Conservation (phyloP, 2,888 invertebrate species). For the Gortyna flavago region DNA sequence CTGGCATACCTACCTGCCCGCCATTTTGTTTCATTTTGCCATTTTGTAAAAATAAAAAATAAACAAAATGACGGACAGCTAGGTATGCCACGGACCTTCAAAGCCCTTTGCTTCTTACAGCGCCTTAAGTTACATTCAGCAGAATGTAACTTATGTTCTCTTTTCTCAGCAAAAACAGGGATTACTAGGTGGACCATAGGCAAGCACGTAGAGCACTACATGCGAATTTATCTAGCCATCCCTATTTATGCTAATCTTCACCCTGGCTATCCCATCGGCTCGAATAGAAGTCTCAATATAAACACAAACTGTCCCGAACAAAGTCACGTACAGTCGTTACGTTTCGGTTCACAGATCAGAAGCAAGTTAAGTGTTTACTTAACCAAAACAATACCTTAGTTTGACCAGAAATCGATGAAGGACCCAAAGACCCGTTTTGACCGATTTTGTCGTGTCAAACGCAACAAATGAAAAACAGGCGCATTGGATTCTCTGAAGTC, state of each 20-base stretch:
- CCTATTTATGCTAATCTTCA: slow-evolving; percentile 36
- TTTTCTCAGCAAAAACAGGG: background rate
- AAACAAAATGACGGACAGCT: too few relatives aligned
- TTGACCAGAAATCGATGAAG: slow-evolving; percentile 37
- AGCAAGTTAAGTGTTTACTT: slow-evolving; percentile 26
- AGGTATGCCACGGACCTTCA: too few relatives aligned
- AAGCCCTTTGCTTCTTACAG: too few relatives aligned
- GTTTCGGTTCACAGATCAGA: slow-evolving; percentile 49
- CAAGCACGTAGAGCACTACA: background rate
- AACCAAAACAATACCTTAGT: slow-evolving; percentile 40
- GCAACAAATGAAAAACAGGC: slow-evolving; percentile 27
- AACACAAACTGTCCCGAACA: slow-evolving; percentile 52
- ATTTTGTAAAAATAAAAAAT: too few relatives aligned
- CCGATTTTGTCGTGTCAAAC: slow-evolving; percentile 40
- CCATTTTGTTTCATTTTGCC: too few relatives aligned
- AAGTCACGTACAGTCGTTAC: slow-evolving; percentile 46
- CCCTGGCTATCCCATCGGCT: slow-evolving; percentile 16
- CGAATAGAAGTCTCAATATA: slow-evolving; percentile 43
- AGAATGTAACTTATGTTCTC: background rate
- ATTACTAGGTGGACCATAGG: too few relatives aligned
- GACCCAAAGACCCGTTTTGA: slow-evolving; percentile 30
- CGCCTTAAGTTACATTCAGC: too few relatives aligned
- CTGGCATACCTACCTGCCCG: too few relatives aligned
- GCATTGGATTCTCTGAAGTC: background rate
- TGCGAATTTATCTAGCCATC: slow-evolving; percentile 11